Conservation (phyloP, 2,888 invertebrate species). For the Chymomyza fuscimana region DNA sequence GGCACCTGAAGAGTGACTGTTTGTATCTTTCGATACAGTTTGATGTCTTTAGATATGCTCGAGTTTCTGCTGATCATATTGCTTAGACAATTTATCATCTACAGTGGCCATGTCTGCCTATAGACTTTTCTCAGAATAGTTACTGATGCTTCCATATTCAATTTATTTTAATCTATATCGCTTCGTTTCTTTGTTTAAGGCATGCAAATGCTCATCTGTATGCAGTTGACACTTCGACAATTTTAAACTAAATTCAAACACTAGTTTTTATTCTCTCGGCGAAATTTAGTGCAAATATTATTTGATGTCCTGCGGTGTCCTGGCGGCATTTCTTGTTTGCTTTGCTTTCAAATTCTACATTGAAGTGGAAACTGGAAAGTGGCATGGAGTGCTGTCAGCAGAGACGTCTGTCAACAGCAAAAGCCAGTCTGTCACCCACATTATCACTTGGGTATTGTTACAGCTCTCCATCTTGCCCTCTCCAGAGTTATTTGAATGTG, state of each 20-base stretch:
- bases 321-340: conserved; percentile 65
- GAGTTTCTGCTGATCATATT: no score
- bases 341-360: conserved; percentile 57
- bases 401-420: conserved; percentile 49
- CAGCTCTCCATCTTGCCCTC: conserved; percentile 9
- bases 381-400: conserved; percentile 38
- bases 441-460: conserved; percentile 66
- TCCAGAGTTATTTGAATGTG: neutral
- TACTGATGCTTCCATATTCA: no score
- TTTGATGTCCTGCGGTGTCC: conserved; percentile 69
- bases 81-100: no score
- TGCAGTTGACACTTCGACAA: conserved; percentile 25
- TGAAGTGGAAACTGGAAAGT: conserved; percentile 46
- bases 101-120: no score
- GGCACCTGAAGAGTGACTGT: no score
- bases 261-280: conserved; percentile 14
- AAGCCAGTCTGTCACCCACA: conserved; percentile 56
- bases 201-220: no score
- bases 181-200: no score
- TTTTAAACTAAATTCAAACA: conserved; percentile 44
- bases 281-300: conserved; percentile 65
- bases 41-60: no score
- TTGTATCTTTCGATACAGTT: no score
- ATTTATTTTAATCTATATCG: no score
- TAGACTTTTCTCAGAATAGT: no score